These are phyloP conservation scores for Marmota flaviventris DNA, from an alignment of 2,113 vertebrate species.

Conservation along the genomic window DNA sequence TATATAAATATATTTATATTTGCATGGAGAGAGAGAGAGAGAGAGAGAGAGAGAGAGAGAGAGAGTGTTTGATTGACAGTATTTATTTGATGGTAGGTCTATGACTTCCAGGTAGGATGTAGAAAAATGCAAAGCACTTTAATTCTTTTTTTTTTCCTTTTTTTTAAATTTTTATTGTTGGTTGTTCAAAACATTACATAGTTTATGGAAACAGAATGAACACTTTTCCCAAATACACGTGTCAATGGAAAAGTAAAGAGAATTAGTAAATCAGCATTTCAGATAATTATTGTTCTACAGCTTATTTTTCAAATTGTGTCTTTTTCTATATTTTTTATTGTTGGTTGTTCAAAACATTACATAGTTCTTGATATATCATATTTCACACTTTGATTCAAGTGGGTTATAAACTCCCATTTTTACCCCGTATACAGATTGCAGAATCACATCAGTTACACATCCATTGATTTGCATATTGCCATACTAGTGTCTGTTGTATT, in stretches of 20 bases:
- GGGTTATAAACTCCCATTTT: no score
- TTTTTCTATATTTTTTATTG: not conserved
- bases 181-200: no score
- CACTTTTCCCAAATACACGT: not conserved
- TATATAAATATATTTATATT: not conserved
- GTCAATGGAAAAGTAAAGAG: not conserved
- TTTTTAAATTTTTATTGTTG: no score
- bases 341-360: no score
- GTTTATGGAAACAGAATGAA: conserved; percentile 63
- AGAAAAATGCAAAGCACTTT: not conserved
- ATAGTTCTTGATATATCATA: no score
- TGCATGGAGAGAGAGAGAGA: no score
- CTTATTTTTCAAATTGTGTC: conserved; percentile 46
- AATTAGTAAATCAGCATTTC: not conserved
- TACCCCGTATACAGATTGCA: no score
- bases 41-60: not conserved
- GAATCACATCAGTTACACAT: no score
- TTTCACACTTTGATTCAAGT: no score
- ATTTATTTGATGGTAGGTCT: not conserved
- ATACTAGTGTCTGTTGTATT: no score
- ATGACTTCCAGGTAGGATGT: not conserved
- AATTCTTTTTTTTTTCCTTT: no score
- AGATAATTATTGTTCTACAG: conserved; percentile 53
- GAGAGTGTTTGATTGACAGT: not conserved
- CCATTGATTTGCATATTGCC: no score